A percentile compares a stretch with the other conserved stretches of the same genome.
These are phyloP conservation scores for Acrocephalus kingi DNA, from an alignment of 2,113 vertebrate species.

Conservation along the genomic window DNA sequence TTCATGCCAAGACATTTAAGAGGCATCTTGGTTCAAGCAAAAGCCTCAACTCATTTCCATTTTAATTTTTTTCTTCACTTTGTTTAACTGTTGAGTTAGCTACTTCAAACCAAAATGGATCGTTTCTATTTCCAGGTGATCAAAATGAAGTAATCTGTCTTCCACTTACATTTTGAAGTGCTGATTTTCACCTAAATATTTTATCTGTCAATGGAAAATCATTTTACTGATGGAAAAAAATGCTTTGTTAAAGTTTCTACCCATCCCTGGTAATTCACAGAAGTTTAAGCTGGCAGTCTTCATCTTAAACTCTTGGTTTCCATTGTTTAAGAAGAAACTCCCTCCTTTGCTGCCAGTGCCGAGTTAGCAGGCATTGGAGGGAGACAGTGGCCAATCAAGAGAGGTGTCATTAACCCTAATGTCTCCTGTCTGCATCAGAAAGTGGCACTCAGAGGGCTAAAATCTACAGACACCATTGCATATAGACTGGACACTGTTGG, in stretches of 20 bases:
- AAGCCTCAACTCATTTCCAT: constrained; percentile 20
- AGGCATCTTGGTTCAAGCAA: constrained; percentile 50
- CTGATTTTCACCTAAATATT: neutral
- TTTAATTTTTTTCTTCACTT: neutral
- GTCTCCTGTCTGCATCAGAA: neutral
- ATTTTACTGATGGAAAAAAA: neutral
- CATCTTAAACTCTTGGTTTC: neutral
- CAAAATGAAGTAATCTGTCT: neutral
- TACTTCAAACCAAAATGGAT: neutral
- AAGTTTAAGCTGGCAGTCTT: neutral
- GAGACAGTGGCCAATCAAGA: neutral
- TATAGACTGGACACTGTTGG: neutral
- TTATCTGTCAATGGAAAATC: neutral
- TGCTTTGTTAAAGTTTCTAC: neutral
- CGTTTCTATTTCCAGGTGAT: neutral
- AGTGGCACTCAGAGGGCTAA: neutral
- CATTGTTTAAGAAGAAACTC: neutral
- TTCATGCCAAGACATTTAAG: constrained; percentile 36
- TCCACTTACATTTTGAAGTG: neutral
- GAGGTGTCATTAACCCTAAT: neutral
- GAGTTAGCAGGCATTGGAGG: neutral
- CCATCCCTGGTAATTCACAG: neutral
- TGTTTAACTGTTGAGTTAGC: neutral
- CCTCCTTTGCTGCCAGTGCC: neutral
- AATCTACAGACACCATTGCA: neutral